Base-by-base conservation (phyloP, 1,140 invertebrate species). In the Danaus plexippus region DNA sequence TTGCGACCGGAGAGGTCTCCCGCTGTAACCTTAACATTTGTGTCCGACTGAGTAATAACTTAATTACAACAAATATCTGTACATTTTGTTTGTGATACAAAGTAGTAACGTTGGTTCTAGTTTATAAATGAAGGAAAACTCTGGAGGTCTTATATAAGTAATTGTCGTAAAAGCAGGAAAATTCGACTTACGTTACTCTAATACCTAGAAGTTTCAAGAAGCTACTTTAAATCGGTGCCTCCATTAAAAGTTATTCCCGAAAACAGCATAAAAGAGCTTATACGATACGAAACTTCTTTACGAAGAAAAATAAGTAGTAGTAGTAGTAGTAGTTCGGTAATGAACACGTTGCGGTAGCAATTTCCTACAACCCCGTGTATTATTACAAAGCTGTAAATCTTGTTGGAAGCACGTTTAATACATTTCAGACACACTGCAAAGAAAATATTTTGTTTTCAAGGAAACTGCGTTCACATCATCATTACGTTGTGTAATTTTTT, bases 401-500 rank as follows among this genome's bases (percentile, higher is more conserved):
- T 63, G 66, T 57, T 63, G 60, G 63, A 59, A 61, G 22, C 63
- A 61, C 59, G 49, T 69, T 75, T 68, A 76, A 77, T 75, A 82
- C 74, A 72, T 81, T 76, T 77, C 74, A 73, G 78, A 77, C 75
- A 79, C 69, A 75, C 73, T 78, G 77, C 80, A 79, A 73, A 73
- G 73, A 82, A 85, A 81, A 82, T 82, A 81, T 82, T 84, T 81
- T 80, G 75, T 79, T 80, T 78, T 75, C 70, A 73, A 80, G 70
- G 62, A 80, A 75, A 84, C 75, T 77, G 80, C 77, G 83, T 64
- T 74, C 80, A 83, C 83, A 86, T 86, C 81, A 86, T 83, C 81
- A 86, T 86, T 86, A 86, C 77, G 78, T 59, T 65, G 69, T 75
- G 83, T 86, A 86, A 86, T 86, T 86, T 85, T 84, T 86, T 78